Base-by-base conservation (phyloP, 2,888 invertebrate species). In the Cheilosia variabilis region DNA sequence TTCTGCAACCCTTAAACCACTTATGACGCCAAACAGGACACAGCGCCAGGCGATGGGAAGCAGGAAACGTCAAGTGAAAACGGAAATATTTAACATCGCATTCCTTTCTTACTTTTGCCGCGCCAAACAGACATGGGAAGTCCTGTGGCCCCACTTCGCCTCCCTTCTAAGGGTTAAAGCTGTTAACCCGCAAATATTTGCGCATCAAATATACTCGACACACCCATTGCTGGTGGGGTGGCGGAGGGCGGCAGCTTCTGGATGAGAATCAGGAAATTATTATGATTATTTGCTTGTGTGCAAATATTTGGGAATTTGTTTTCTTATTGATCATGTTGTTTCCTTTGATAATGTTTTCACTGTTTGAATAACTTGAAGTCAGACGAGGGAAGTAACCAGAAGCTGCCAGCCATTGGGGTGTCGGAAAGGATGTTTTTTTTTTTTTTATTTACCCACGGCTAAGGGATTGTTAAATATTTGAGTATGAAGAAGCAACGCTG, bases 111-210 rank as follows among this genome's bases (percentile, higher is more conserved):
- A 27, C 43, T 47, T 57, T 47, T 65, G 50, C 22, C 52, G 7
- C 57, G 57, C 57, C 47, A 75, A 52, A 68, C 53, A 78, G 52
- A 63, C 83, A 77, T 72, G 60, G 77, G 82, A 77, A 77, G 66
- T 77, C 60, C 72, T 77, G 55, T 62, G 43, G 13, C 13, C 34
- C 47, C 66, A 66, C 65, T 69, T 68, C 9, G 52, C 62, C 68
- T 68, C 65, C 65, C 43, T 63, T 27, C 78, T 68, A 57, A 52
- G 60, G 53, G 52, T 47, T 72, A 60, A 75, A 75, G 73, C 69
- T 75, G 84, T 75, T 84, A 79, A 84, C 84, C 75, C 73, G 79
- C 84, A 84, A 84, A 84, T 84, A 84, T 84, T 84, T 84, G 79
- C 84, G 47, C 84, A 84, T 69, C 84, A 84, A 84, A 84, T 79